Evolutionary conservation across 2,888 invertebrate species (phyloP).

Genomic region (Eumacrocentrus americanus): DNA sequence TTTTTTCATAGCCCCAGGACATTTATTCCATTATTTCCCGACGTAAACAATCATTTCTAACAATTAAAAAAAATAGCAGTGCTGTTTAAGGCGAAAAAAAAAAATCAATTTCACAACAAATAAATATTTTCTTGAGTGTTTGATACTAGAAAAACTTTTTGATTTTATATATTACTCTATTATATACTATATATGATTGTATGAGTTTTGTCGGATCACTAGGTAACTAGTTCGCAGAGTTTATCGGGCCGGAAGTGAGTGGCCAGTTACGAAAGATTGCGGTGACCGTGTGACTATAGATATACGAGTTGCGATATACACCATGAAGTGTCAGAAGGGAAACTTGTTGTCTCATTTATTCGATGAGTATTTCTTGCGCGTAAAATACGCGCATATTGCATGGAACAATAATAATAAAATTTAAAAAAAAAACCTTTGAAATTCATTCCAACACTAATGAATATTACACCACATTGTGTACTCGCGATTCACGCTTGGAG

Average conservation of each 20-base stretch:
- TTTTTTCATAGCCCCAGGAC: too few species aligned
- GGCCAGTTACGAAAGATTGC: conserved; percentile 41
- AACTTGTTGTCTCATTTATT: background rate
- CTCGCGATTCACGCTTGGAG: background rate
- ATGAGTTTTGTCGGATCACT: conserved; percentile 33
- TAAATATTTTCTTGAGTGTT: too few species aligned
- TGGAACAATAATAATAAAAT: background rate
- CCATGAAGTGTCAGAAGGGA: background rate
- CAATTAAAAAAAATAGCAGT: too few species aligned
- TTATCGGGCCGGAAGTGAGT: conserved; percentile 40
- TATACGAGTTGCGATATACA: conserved; percentile 5
- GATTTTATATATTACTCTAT: background rate
- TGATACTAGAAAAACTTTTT: background rate
- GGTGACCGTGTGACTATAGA: conserved; percentile 33
- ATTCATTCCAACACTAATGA: background rate
- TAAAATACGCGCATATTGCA: background rate
- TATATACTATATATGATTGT: conserved; percentile 1
- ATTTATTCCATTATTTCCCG: too few species aligned
- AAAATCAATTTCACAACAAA: too few species aligned
- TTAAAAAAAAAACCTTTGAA: background rate
- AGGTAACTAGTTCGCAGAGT: conserved; percentile 26
- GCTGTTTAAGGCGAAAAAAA: too few species aligned
- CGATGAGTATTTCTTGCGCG: background rate
- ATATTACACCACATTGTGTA: background rate
- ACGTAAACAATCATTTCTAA: too few species aligned